Evolutionary conservation across 2,888 invertebrate genomes (phyloP).

Genomic region (Euphydryas editha): DNA sequence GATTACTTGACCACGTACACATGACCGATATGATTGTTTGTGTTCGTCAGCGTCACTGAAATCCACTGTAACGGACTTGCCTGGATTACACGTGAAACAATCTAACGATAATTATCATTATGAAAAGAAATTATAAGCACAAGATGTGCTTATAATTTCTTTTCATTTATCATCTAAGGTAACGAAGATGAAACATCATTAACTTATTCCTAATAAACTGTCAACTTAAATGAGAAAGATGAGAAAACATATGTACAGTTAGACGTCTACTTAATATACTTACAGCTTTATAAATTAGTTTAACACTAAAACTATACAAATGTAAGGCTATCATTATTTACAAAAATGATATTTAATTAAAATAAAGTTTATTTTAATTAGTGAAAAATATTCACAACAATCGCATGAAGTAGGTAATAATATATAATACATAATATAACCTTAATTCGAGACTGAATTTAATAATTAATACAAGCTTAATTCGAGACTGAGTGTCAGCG

Average conservation of each 20-base stretch:
- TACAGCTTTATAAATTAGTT: conserved; percentile 5
- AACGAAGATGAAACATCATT: neutral
- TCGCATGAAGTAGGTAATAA: no score
- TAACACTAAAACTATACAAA: neutral
- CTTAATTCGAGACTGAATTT: neutral
- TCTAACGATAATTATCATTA: no score
- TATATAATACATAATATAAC: no score
- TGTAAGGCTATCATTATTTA: conserved; percentile 2
- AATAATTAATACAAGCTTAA: no score
- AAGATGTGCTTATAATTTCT: no score
- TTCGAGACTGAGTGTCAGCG: no score
- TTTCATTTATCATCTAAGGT: neutral
- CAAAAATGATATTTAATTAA: neutral
- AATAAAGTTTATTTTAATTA: neutral
- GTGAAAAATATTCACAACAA: conserved; percentile 1
- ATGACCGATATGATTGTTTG: no score
- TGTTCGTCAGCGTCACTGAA: no score
- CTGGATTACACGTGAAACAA: no score
- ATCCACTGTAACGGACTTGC: no score
- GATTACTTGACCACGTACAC: no score
- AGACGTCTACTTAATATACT: neutral
- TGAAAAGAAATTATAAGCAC: no score
- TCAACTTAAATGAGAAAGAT: neutral
- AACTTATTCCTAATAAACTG: neutral
- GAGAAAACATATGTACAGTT: conserved; percentile 4